These are phyloP conservation scores for Pammene fasciana DNA, from an alignment of 2,888 invertebrate species.

Conservation along the genomic window DNA sequence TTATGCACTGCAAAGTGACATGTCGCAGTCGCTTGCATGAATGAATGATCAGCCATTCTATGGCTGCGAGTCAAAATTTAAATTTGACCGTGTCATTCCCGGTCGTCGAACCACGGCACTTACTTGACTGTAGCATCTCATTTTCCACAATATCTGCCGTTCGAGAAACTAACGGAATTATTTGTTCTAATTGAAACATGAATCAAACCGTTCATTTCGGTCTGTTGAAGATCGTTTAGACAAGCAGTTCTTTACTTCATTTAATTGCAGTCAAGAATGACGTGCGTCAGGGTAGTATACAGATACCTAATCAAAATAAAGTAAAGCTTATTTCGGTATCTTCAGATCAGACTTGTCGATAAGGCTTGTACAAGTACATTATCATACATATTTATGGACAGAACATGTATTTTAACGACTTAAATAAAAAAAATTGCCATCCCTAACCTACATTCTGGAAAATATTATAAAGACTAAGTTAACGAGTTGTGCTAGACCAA, in stretches of 20 bases:
- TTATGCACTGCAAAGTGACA: constrained; percentile 37
- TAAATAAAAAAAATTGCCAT: too few species aligned
- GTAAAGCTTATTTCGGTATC: too few species aligned
- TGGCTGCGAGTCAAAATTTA: constrained; percentile 34
- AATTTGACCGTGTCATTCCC: constrained; percentile 40
- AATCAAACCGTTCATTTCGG: constrained; percentile 31
- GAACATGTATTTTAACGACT: too few species aligned
- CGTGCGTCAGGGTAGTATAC: background rate
- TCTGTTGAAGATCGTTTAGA: constrained; percentile 28
- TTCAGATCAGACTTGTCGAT: too few species aligned
- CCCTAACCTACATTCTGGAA: too few species aligned
- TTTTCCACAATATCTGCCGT: constrained; percentile 28
- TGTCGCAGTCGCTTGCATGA: constrained; percentile 37
- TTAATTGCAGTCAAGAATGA: background rate
- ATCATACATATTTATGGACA: too few species aligned
- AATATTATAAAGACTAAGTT: too few species aligned
- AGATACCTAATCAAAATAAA: too few species aligned
- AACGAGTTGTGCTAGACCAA: too few species aligned
- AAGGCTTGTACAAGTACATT: too few species aligned
- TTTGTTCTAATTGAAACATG: constrained; percentile 37
- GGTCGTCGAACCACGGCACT: constrained; percentile 33
- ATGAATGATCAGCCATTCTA: constrained; percentile 37
- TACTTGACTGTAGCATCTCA: constrained; percentile 29
- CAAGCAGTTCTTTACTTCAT: background rate
- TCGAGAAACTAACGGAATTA: constrained; percentile 35